These are phyloP conservation scores for Cherax quadricarinatus DNA, from an alignment of 1,140 invertebrate species.

Conservation along the genomic window DNA sequence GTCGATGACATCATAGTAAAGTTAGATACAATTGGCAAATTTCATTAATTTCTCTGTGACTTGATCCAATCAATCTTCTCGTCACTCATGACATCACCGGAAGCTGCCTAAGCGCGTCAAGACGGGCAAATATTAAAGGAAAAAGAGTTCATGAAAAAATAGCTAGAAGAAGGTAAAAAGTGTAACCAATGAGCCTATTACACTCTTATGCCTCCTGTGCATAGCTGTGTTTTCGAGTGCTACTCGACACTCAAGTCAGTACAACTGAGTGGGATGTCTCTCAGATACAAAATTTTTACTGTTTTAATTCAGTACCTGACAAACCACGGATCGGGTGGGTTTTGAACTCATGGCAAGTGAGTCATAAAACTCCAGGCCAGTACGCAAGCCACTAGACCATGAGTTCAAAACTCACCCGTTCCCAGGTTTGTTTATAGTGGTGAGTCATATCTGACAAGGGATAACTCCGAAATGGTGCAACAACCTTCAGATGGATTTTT, in stretches of 20 bases:
- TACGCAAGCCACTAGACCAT: too few species aligned
- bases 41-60: neutral
- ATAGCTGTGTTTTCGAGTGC: too few species aligned
- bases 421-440: too few species aligned
- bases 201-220: neutral
- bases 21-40: slow-evolving; percentile 47
- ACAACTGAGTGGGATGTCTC: neutral
- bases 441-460: neutral
- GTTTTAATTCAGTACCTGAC: neutral
- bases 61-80: slow-evolving; percentile 42
- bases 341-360: too few species aligned
- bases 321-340: neutral
- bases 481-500: neutral
- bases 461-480: neutral
- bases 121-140: neutral
- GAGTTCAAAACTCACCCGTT: too few species aligned
- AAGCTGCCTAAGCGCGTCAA: slow-evolving; percentile 58
- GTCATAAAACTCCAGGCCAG: too few species aligned
- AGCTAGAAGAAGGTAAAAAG: neutral
- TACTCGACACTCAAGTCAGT: too few species aligned
- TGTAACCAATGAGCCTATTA: neutral
- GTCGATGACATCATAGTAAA: slow-evolving; percentile 54
- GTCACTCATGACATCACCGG: slow-evolving; percentile 48
- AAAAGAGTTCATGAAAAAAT: neutral
- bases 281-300: neutral